Evolutionary conservation across 2,888 invertebrate species (phyloP).

Genomic region (Drosophila siamana): DNA sequence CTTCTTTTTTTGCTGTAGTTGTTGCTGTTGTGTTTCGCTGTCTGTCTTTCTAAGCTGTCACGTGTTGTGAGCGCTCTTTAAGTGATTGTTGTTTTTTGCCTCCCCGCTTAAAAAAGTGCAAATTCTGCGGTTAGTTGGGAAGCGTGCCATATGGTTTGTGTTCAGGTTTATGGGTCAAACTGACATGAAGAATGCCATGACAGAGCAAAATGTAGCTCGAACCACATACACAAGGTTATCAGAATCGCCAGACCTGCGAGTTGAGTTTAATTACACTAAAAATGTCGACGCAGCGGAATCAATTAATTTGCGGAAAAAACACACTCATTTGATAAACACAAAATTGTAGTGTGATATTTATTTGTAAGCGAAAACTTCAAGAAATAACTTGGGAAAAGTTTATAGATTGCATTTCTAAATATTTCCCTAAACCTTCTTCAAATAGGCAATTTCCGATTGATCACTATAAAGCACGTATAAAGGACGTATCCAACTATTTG

Average conservation of each 20-base stretch:
- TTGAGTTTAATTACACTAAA: slow-evolving; percentile 9
- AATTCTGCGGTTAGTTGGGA: slow-evolving; percentile 36
- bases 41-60: slow-evolving; percentile 36
- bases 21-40: background rate
- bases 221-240: slow-evolving; percentile 46
- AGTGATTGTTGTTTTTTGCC: slow-evolving; percentile 12
- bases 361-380: background rate
- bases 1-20: slow-evolving; percentile 1
- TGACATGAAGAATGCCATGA: slow-evolving; percentile 28
- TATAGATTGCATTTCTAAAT: too few relatives aligned
- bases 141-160: slow-evolving; percentile 52
- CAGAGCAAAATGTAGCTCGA: background rate
- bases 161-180: slow-evolving; percentile 54
- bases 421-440: too few relatives aligned
- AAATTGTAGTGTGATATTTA: background rate
- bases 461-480: background rate
- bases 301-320: background rate
- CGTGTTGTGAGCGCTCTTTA: slow-evolving; percentile 39
- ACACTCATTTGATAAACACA: background rate
- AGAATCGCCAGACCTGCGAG: slow-evolving; percentile 8
- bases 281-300: slow-evolving; percentile 7
- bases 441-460: background rate
- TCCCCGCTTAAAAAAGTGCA: slow-evolving; percentile 39
- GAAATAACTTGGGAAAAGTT: background rate
- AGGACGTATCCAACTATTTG: background rate